phyloP scores from a whole-genome alignment of 2,113 vertebrate genomes.

The Lophochroa leadbeateri region DNA sequence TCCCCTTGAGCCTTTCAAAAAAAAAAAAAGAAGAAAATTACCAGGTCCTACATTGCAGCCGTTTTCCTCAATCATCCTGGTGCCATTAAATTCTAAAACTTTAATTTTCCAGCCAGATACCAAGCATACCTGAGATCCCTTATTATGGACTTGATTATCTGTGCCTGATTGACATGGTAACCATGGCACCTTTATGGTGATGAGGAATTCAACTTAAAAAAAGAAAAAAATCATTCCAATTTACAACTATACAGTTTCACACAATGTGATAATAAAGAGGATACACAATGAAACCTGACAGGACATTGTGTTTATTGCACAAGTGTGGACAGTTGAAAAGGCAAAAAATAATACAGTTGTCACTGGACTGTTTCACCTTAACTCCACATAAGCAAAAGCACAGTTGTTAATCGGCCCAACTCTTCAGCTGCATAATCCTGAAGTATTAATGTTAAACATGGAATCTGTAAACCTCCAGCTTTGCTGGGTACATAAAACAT shows the following conservation, averaged over 20 bases:
- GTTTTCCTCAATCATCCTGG: background rate
- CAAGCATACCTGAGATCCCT: conserved; percentile 55
- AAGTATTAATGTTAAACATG: conserved; percentile 59
- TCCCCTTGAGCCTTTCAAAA: background rate
- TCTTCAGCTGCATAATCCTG: conserved; percentile 50
- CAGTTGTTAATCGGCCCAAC: conserved; percentile 43
- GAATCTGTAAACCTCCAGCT: conserved; percentile 48
- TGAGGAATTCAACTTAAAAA: conserved; percentile 3
- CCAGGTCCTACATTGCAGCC: background rate
- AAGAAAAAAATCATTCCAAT: conserved; percentile 26
- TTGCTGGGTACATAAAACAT: conserved; percentile 18
- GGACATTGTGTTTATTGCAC: conserved; percentile 58
- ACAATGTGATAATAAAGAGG: conserved; percentile 54
- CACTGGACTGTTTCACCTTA: conserved; percentile 51
- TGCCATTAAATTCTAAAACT: conserved; percentile 39
- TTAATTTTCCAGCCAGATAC: conserved; percentile 54
- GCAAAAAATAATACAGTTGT: conserved; percentile 72
- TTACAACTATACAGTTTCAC: conserved; percentile 47
- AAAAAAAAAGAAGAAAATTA: background rate
- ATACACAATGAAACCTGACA: conserved; percentile 61
- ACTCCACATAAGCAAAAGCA: conserved; percentile 52
- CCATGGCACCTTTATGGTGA: background rate
- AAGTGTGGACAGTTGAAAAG: conserved; percentile 71
- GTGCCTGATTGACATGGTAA: conserved; percentile 22
- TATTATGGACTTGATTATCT: conserved; percentile 15